These are phyloP conservation scores for Pipistrellus pipistrellus DNA, from an alignment of 2,797 vertebrate genomes.

Conservation along the genomic window DNA sequence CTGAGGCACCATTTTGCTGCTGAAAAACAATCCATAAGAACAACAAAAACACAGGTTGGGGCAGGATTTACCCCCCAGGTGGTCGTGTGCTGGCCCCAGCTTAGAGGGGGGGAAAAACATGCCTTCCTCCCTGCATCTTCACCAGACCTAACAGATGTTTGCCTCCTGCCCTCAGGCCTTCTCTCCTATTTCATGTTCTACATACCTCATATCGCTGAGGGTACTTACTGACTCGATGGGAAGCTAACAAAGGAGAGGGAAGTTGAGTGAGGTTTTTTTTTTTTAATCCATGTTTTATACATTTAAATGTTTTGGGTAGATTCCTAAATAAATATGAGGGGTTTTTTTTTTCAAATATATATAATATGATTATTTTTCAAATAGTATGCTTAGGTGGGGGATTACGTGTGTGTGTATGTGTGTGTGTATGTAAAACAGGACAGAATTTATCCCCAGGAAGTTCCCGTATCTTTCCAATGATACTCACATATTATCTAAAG, in stretches of 20 bases:
- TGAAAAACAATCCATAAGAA: neutral
- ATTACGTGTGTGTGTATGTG: neutral
- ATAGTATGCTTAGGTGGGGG: neutral
- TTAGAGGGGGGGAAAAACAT: neutral
- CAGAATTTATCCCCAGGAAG: slow-evolving; percentile 25
- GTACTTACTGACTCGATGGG: neutral
- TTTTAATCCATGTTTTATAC: neutral
- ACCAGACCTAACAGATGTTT: neutral
- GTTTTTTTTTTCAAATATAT: neutral
- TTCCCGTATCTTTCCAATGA: neutral
- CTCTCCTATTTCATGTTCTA: neutral
- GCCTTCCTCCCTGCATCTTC: neutral
- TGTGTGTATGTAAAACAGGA: neutral
- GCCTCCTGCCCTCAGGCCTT: neutral
- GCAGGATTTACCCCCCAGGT: neutral
- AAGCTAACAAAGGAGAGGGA: neutral
- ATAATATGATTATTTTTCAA: no score
- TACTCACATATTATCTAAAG: neutral
- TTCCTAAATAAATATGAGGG: slow-evolving; percentile 10
- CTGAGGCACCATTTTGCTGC: neutral
- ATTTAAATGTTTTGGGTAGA: slow-evolving; percentile 17
- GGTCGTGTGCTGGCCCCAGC: neutral
- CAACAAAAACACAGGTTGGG: neutral
- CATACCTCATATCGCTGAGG: neutral
- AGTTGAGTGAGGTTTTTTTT: neutral